Percentiles rank a stretch among this genome's conserved stretches.
Evolutionary conservation across 23 tunicate genomes (phyloP).

Genomic region (Styela plicata): DNA sequence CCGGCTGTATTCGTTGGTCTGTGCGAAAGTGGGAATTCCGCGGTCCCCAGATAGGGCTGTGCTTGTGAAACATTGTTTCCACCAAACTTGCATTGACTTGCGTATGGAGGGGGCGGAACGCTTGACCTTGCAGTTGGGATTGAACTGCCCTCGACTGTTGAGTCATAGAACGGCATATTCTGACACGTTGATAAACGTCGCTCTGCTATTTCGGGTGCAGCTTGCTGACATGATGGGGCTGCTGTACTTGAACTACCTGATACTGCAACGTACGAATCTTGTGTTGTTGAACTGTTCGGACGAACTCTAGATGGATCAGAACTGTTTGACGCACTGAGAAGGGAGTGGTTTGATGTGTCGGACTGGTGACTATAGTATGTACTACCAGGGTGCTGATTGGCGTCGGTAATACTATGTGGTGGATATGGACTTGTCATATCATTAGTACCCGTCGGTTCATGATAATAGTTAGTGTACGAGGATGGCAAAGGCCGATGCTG

Average conservation of each 20-base stretch:
- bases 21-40: neutral
- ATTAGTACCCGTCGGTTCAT: neutral
- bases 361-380: constrained; percentile 17
- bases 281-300: constrained; percentile 16
- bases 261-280: neutral
- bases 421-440: constrained; percentile 7
- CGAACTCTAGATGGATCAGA: neutral
- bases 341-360: neutral
- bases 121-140: constrained; percentile 9
- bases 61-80: neutral
- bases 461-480: neutral
- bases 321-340: neutral
- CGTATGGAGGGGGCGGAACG: constrained; percentile 18
- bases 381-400: neutral
- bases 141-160: neutral
- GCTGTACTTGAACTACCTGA: neutral
- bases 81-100: constrained; percentile 13
- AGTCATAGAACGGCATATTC: constrained; percentile 3
- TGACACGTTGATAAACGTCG: neutral
- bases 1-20: neutral
- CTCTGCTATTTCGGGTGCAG: neutral
- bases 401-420: constrained; percentile 12
- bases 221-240: constrained; percentile 8
- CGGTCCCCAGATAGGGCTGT: neutral
- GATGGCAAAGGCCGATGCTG: constrained; percentile 4